Evolutionary conservation across 1,140 invertebrate genomes (phyloP).

Genomic region (Drosophila carrolli): DNA sequence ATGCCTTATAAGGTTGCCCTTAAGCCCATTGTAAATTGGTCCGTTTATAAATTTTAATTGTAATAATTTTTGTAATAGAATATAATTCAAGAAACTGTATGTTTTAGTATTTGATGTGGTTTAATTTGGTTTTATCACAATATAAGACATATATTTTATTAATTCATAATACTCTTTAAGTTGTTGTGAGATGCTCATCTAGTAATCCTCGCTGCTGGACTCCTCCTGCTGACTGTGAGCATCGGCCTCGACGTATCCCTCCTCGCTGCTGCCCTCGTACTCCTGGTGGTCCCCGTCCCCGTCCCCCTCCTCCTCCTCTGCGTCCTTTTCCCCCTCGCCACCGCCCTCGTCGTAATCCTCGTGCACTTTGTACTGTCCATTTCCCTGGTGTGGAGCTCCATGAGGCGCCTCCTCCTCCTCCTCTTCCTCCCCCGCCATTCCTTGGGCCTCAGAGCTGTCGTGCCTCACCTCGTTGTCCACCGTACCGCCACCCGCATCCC

Average conservation of each 20-base stretch:
- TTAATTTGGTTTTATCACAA: conserved; percentile 46
- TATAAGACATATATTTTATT: conserved; percentile 1
- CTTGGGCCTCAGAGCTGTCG: conserved; percentile 33
- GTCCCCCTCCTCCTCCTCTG: conserved; percentile 26
- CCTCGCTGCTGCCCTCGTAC: conserved; percentile 75
- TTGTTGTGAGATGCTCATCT: background rate
- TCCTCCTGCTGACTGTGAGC: conserved; percentile 60
- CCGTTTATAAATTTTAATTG: too few species aligned
- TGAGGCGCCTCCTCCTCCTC: background rate
- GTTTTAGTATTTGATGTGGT: conserved; percentile 6
- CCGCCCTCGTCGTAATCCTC: conserved; percentile 53
- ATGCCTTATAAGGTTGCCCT: too few species aligned
- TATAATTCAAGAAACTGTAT: too few species aligned
- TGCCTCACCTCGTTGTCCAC: conserved; percentile 55
- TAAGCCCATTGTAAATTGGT: too few species aligned
- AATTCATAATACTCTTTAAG: background rate
- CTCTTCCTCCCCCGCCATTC: conserved; percentile 10
- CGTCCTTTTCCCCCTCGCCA: conserved; percentile 28
- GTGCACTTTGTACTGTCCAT: conserved; percentile 62
- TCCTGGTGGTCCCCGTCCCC: conserved; percentile 61
- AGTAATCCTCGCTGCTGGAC: conserved; percentile 64
- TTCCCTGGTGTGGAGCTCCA: conserved; percentile 19
- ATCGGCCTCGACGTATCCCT: conserved; percentile 71
- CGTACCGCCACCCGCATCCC: conserved; percentile 7
- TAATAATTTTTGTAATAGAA: too few species aligned